Conservation (phyloP, 2,113 vertebrate species). For the Coracopsis vasa region DNA sequence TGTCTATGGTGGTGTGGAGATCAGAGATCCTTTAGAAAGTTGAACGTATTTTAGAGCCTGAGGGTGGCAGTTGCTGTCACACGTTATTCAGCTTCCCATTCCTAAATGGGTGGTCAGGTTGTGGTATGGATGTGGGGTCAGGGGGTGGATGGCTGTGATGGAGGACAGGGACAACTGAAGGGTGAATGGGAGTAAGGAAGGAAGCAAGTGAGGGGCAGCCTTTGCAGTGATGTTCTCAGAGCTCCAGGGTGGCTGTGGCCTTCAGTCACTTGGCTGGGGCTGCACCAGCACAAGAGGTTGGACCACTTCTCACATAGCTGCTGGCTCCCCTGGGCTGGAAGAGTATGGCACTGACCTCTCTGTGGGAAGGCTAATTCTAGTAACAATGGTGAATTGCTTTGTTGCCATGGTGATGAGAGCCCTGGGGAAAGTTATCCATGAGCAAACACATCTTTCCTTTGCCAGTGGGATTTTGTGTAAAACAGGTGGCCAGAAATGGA, state of each 20-base stretch:
- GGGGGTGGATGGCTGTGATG: not conserved
- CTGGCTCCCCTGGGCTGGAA: not conserved
- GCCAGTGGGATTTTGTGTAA: not conserved
- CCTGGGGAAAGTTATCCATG: not conserved
- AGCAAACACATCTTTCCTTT: not conserved
- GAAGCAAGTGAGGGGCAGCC: not conserved
- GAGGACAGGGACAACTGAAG: not conserved
- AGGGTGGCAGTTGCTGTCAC: not conserved
- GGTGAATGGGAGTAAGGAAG: accelerated
- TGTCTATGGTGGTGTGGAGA: not conserved
- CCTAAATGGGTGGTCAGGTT: accelerated
- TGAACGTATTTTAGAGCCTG: not conserved
- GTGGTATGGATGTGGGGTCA: accelerated
- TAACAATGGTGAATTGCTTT: not conserved
- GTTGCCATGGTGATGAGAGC: not conserved
- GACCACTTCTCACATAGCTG: not conserved
- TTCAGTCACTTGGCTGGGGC: not conserved
- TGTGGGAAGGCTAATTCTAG: not conserved
- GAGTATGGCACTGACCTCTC: not conserved
- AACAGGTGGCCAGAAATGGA: not conserved
- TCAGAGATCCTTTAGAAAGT: not conserved
- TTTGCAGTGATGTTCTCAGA: not conserved
- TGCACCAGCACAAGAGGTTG: not conserved
- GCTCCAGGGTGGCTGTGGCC: not conserved
- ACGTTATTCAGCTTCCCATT: not conserved